A percentile compares a stretch with the other conserved stretches of the same genome.
phyloP scores from a whole-genome alignment of 1,140 invertebrate genomes.

The Drosophila oshimai region DNA sequence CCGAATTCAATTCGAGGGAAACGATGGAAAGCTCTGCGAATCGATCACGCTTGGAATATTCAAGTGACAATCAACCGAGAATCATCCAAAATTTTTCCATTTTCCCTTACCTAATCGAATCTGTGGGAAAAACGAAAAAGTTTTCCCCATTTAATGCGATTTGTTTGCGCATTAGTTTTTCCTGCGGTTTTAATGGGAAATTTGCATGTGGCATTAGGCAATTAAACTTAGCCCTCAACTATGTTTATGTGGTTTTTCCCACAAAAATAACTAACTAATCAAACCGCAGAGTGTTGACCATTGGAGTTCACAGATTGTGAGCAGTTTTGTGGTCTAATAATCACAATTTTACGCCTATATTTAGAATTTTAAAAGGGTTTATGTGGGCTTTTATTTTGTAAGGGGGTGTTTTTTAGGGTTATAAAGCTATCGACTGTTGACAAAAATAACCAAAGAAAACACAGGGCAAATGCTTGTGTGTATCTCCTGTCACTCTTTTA shows the following conservation, averaged over 20 bases:
- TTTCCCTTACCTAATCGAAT: background rate
- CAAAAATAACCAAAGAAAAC: constrained; percentile 53
- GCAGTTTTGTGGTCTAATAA: constrained; percentile 44
- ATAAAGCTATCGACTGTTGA: constrained; percentile 62
- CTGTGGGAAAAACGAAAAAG: background rate
- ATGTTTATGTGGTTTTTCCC: constrained; percentile 59
- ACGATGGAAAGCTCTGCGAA: constrained; percentile 47
- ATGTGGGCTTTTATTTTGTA: background rate
- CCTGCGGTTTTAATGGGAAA: constrained; percentile 10
- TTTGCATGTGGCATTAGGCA: constrained; percentile 23
- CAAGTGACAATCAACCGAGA: constrained; percentile 57
- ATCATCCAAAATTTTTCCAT: background rate
- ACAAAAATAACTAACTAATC: constrained; percentile 37
- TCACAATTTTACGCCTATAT: constrained; percentile 48
- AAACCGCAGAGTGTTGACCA: constrained; percentile 41
- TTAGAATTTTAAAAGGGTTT: constrained; percentile 27
- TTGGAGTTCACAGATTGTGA: constrained; percentile 17
- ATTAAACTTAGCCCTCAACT: constrained; percentile 36
- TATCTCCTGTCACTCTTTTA: background rate
- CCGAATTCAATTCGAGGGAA: constrained; percentile 54
- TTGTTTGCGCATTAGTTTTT: constrained; percentile 14
- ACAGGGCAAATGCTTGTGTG: constrained; percentile 4
- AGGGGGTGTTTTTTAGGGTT: constrained; percentile 16
- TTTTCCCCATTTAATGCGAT: constrained; percentile 26
- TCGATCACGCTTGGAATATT: constrained; percentile 72